Conservation (phyloP, 2,797 vertebrate species). For the Discoglossus pictus region DNA sequence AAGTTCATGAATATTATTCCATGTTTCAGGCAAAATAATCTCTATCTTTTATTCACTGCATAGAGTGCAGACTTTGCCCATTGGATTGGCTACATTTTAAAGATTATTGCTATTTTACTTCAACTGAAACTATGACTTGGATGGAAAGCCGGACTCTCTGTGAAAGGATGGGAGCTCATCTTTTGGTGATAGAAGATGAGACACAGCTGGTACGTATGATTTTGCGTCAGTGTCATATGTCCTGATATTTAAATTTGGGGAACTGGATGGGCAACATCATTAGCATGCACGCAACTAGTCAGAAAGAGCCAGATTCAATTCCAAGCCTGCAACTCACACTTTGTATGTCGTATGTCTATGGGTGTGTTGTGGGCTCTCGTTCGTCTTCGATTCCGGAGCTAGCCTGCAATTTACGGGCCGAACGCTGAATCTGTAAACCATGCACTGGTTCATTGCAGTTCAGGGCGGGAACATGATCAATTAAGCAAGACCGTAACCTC, state of each 20-base stretch:
- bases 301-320: too few species aligned
- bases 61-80: conserved; percentile 13
- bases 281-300: neutral
- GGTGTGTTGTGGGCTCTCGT: too few species aligned
- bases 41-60: neutral
- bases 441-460: too few species aligned
- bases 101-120: conserved; percentile 10
- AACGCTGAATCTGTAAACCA: too few species aligned
- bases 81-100: neutral
- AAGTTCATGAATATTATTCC: too few species aligned
- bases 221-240: neutral
- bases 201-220: conserved; percentile 3
- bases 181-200: conserved; percentile 1
- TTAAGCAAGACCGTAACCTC: too few species aligned
- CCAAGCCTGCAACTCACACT: too few species aligned
- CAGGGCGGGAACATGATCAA: too few species aligned
- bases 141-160: neutral
- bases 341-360: too few species aligned
- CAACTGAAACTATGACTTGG: neutral
- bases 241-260: neutral
- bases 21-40: too few species aligned
- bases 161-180: neutral
- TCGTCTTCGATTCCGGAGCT: too few species aligned
- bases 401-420: too few species aligned
- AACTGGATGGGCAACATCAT: conserved; percentile 5